Evolutionary conservation across 35 echinoderm and acorn worm genomes (phyloP).

Genomic region (Ophioderma brevispina): DNA sequence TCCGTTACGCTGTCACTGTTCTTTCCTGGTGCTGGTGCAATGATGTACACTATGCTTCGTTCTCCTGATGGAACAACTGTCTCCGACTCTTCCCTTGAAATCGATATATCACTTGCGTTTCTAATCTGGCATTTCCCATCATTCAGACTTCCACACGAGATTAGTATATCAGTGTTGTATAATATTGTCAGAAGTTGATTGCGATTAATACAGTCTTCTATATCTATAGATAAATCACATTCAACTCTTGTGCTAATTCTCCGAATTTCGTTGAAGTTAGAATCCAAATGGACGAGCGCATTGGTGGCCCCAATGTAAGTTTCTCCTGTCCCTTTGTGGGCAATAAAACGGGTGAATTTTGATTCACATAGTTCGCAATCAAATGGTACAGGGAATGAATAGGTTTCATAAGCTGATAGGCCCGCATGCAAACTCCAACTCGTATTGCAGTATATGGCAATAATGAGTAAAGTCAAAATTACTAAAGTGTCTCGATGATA

Average conservation of each 20-base stretch:
- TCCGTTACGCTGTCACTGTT: too few relatives aligned
- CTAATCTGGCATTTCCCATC: background rate
- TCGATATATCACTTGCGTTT: background rate
- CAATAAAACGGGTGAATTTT: background rate
- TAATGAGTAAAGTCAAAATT: too few relatives aligned
- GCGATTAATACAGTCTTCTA: background rate
- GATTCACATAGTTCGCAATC: background rate
- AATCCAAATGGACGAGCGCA: background rate
- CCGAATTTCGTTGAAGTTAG: background rate
- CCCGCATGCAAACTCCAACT: background rate
- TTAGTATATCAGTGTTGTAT: background rate
- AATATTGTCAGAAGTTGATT: background rate
- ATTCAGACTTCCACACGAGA: background rate
- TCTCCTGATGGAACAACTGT: too few relatives aligned
- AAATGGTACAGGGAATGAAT: background rate
- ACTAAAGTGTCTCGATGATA: too few relatives aligned
- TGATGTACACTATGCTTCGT: too few relatives aligned
- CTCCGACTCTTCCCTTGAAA: too few relatives aligned
- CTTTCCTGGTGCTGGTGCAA: too few relatives aligned
- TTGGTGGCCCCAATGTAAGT: background rate
- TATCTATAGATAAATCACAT: background rate
- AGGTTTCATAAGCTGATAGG: background rate
- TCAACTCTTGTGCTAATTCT: background rate
- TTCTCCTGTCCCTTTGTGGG: background rate
- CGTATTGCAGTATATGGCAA: too few relatives aligned